Evolutionary conservation across 2,888 invertebrate genomes (phyloP).

Genomic region (Drosophila trichaetosa): DNA sequence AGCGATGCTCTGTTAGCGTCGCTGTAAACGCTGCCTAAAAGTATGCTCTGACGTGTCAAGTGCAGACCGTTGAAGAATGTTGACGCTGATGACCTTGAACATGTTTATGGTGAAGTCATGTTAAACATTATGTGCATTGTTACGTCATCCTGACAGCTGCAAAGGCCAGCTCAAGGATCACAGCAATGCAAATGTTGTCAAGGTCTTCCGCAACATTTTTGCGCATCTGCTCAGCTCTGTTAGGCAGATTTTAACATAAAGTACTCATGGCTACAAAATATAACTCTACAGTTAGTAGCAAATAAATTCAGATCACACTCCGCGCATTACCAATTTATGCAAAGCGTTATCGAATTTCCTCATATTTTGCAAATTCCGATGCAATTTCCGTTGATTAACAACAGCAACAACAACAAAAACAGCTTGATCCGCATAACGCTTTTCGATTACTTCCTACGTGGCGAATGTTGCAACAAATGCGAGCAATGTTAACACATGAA

Average conservation of each 20-base stretch:
- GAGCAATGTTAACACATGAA: constrained; percentile 63
- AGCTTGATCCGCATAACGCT: constrained; percentile 45
- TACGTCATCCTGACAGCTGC: constrained; percentile 29
- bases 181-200: constrained; percentile 4
- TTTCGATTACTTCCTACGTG: constrained; percentile 70
- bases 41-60: not conserved
- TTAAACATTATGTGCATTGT: constrained; percentile 1
- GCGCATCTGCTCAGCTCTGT: not conserved
- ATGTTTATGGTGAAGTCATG: not conserved
- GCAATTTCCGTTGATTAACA: constrained; percentile 68
- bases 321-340: constrained; percentile 55
- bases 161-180: constrained; percentile 2
- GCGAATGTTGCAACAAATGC: constrained; percentile 73
- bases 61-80: not conserved
- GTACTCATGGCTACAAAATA: not conserved
- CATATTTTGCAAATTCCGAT: constrained; percentile 50
- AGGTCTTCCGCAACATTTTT: constrained; percentile 28
- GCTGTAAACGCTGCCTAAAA: constrained; percentile 13
- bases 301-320: constrained; percentile 37
- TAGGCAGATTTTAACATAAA: not conserved
- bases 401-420: constrained; percentile 30
- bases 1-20: not conserved
- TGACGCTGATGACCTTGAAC: constrained; percentile 27
- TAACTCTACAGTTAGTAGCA: constrained; percentile 27
- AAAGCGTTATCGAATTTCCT: constrained; percentile 68